Evolutionary conservation across 2,888 invertebrate genomes (phyloP), one percentile per base, ranked within the genome.

Genomic region (Toxonevra muliebris): DNA sequence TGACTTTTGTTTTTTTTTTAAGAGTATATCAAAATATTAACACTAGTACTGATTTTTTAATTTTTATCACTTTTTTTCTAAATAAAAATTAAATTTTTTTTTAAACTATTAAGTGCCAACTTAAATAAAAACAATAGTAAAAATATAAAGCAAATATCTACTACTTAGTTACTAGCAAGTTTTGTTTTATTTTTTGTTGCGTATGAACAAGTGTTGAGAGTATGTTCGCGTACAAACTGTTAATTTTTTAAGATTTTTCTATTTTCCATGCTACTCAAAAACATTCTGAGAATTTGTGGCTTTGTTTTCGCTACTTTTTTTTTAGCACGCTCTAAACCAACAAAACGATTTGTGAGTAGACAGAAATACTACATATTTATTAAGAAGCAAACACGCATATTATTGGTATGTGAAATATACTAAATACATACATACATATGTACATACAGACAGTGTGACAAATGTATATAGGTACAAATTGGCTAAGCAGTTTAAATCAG

Each of bases 31-130:
- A 11, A 2, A 2, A 57, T 8, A 43, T 20, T 30, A 20, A 65
- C n/a, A 59, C 48, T 59, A 42, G 30, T 30, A 30, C 2, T 30
- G 7, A 7, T 66, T 66, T 66, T 40, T 41, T 7, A 12, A 20
- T 43, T 19, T n/a, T 63, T 61, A 42, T 17, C 3, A 48, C 63
- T 65, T 45, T 55, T 17, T 53, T 40, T 53, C 62, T 40, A 50
- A 19, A 42, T 61, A 30, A 12, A 9, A 45, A 20, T 59, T 13
- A 13, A n/a, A 20, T 8, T 40, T 62, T 53, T 42, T 63, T 42
- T 45, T 45, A 54, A 30, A 30, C 30, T 30, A 30, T 30, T 68
- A 30, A 53, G n/a, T 55, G 48, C 54, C 9, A 42, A 58, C 48
- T 61, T 57, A 42, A 20, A 52, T 52, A 30, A n/a, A 58, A 54